A percentile compares a stretch with the other conserved stretches of the same genome.
Conservation (phyloP, 2,888 invertebrate species). For the Aethes cnicana region DNA sequence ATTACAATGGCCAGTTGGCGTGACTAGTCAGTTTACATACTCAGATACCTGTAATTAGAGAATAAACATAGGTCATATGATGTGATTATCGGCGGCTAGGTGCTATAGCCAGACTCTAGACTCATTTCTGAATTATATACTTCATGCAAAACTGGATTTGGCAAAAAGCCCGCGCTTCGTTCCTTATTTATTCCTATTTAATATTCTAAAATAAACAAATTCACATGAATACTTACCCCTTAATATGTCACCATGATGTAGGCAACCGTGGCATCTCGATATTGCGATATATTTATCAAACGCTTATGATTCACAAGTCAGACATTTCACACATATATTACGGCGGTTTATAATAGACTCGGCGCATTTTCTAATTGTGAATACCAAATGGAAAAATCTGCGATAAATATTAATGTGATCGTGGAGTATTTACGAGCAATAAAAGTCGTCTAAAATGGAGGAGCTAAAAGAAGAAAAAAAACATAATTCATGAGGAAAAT, state of each 20-base stretch:
- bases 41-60: not conserved
- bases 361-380: not conserved
- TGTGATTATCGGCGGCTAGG: not conserved
- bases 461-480: too few species aligned
- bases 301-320: constrained; percentile 4
- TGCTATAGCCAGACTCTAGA: too few species aligned
- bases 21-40: not conserved
- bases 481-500: too few species aligned
- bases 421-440: constrained; percentile 7
- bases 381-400: not conserved
- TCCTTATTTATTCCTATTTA: constrained; percentile 59
- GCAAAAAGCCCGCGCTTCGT: constrained; percentile 54
- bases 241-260: constrained; percentile 4
- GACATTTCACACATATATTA: constrained; percentile 7
- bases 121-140: constrained; percentile 50
- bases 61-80: not conserved
- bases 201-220: constrained; percentile 53
- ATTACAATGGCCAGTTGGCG: constrained; percentile 2
- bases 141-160: constrained; percentile 59
- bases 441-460: constrained; percentile 1
- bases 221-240: constrained; percentile 43
- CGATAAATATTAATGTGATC: constrained; percentile 4
- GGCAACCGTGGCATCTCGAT: not conserved
- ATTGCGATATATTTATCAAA: constrained; percentile 4
- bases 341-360: not conserved